These are phyloP conservation scores for Eublepharis macularius DNA, from an alignment of 2,113 vertebrate species.

Conservation along the genomic window DNA sequence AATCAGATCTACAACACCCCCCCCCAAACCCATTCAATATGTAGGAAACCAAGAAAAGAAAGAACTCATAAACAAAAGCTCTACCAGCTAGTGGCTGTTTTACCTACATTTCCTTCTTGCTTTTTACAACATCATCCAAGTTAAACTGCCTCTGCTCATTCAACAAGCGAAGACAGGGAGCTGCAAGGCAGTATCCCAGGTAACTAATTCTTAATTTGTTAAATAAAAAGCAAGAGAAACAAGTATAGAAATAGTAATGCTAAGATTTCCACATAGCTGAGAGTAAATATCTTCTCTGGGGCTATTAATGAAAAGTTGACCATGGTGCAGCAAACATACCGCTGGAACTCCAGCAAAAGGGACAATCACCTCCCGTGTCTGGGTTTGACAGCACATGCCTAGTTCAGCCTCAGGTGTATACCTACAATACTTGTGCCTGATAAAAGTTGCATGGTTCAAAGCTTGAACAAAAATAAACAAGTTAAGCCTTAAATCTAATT, in stretches of 20 bases:
- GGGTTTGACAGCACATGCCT: background rate
- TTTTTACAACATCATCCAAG: too few species aligned
- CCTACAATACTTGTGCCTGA: background rate
- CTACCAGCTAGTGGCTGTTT: too few species aligned
- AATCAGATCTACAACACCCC: too few species aligned
- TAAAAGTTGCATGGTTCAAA: background rate
- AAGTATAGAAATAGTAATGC: fast-evolving
- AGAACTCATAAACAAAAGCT: too few species aligned
- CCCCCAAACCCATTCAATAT: too few species aligned
- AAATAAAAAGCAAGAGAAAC: background rate
- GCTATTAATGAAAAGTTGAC: fast-evolving
- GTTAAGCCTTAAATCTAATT: background rate
- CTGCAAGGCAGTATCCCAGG: too few species aligned
- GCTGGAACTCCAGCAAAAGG: background rate
- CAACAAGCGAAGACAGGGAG: too few species aligned
- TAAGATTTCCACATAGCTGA: background rate
- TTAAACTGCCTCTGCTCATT: too few species aligned
- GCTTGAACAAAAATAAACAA: background rate
- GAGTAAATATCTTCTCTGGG: background rate
- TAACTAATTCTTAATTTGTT: background rate
- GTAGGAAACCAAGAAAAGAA: too few species aligned
- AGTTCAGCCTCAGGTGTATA: background rate
- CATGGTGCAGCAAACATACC: background rate
- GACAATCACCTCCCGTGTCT: background rate
- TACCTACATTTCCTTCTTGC: too few species aligned